These are phyloP conservation scores for Cataglyphis hispanica DNA, from an alignment of 1,140 invertebrate genomes.

Conservation along the genomic window DNA sequence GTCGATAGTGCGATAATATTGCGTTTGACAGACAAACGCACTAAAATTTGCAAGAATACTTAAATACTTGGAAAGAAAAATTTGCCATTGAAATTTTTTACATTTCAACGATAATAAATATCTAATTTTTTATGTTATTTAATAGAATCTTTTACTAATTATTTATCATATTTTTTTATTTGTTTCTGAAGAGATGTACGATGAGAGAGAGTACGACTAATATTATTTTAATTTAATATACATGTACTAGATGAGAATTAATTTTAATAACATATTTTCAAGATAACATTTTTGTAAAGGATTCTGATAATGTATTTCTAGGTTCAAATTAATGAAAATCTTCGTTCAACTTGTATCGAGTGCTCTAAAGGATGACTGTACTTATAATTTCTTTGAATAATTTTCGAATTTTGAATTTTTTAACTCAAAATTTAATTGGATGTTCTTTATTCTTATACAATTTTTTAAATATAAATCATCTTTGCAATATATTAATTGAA, in stretches of 20 bases:
- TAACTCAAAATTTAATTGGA: constrained; percentile 5
- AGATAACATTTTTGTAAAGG: neutral
- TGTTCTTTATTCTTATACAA: neutral
- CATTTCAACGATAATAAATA: neutral
- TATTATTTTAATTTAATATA: neutral
- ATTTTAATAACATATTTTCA: neutral
- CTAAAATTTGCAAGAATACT: neutral
- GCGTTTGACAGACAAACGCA: neutral
- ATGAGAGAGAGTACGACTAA: neutral
- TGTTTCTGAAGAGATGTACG: neutral
- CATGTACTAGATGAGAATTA: neutral
- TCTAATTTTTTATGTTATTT: neutral
- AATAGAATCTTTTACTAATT: neutral
- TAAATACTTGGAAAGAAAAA: neutral
- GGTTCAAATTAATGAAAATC: constrained; percentile 3
- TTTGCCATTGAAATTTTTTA: neutral
- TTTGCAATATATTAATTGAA: neutral
- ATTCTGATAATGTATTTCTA: neutral
- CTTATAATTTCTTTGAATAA: neutral
- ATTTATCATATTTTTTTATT: neutral
- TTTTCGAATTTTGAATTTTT: neutral
- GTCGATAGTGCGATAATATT: neutral
- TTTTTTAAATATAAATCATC: neutral
- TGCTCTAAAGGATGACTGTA: neutral
- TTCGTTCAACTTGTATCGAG: neutral